Evolutionary conservation across 2,888 invertebrate genomes (phyloP).

Genomic region (Desoria tigrina): DNA sequence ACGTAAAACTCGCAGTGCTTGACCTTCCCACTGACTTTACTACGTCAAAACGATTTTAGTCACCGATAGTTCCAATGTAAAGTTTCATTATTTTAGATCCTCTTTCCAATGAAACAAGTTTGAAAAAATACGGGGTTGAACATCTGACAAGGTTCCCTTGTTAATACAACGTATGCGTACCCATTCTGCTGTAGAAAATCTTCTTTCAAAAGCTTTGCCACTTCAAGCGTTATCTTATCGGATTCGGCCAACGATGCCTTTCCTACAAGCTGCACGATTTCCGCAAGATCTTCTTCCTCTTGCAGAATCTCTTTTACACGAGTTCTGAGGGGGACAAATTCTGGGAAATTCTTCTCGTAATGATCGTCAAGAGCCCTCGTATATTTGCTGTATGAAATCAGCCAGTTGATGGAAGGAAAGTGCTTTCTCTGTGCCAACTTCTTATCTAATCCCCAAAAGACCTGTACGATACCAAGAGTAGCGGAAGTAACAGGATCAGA

Average conservation of each 20-base stretch:
- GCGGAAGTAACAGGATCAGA: conserved; percentile 99
- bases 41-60: no score
- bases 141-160: no score
- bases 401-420: conserved; percentile 99
- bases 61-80: no score
- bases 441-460: conserved; percentile 99
- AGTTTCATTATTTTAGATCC: no score
- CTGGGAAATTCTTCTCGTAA: conserved; percentile 96
- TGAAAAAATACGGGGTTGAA: no score
- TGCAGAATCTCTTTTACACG: conserved; percentile 91
- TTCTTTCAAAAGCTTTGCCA: conserved; percentile 96
- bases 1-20: no score
- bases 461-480: conserved; percentile 97
- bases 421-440: conserved; percentile 98
- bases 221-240: conserved; percentile 98
- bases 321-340: conserved; percentile 95
- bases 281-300: conserved; percentile 98
- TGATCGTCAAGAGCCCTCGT: conserved; percentile 97
- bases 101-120: no score
- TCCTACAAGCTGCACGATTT: conserved; percentile 99
- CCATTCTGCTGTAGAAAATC: conserved; percentile 99
- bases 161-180: no score
- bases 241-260: conserved; percentile 98
- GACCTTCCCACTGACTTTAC: no score
- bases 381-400: conserved; percentile 98